A percentile compares a stretch with the other conserved stretches of the same genome.
Evolutionary conservation across 2,113 vertebrate species (phyloP).

Genomic region (Labrus mixtus): DNA sequence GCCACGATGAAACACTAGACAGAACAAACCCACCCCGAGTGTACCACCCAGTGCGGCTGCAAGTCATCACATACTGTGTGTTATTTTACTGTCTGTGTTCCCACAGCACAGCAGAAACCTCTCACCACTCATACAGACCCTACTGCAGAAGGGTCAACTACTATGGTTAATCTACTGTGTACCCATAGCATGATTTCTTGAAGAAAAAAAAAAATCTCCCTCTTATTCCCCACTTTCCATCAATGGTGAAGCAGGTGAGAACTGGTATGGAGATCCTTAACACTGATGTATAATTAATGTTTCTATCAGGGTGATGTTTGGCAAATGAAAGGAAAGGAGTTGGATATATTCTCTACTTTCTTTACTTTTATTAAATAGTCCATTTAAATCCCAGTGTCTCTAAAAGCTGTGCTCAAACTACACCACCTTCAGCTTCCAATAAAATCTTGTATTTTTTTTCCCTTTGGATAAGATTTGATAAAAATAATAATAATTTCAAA

Average conservation of each 20-base stretch:
- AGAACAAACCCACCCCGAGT: conserved; percentile 56
- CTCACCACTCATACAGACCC: conserved; percentile 15
- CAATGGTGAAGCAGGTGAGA: not conserved
- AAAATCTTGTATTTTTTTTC: not conserved
- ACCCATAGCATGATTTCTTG: not conserved
- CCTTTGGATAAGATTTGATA: too few relatives aligned
- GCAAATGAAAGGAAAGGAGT: too few relatives aligned
- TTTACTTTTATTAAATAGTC: too few relatives aligned
- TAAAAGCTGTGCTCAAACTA: not conserved
- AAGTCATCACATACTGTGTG: conserved; percentile 28
- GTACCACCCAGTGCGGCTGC: conserved; percentile 58
- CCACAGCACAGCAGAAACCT: conserved; percentile 1
- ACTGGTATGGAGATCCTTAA: too few relatives aligned
- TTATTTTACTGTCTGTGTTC: conserved; percentile 20
- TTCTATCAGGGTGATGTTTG: too few relatives aligned
- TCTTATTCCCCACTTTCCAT: not conserved
- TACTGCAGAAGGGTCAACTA: not conserved
- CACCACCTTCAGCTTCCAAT: not conserved
- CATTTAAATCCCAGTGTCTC: too few relatives aligned
- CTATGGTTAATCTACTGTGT: not conserved
- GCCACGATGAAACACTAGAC: conserved; percentile 70
- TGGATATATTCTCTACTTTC: too few relatives aligned
- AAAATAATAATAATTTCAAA: too few relatives aligned
- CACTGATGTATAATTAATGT: too few relatives aligned
- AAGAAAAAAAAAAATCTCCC: too few relatives aligned